Evolutionary conservation across 2,113 vertebrate genomes (phyloP).

Genomic region (human): DNA sequence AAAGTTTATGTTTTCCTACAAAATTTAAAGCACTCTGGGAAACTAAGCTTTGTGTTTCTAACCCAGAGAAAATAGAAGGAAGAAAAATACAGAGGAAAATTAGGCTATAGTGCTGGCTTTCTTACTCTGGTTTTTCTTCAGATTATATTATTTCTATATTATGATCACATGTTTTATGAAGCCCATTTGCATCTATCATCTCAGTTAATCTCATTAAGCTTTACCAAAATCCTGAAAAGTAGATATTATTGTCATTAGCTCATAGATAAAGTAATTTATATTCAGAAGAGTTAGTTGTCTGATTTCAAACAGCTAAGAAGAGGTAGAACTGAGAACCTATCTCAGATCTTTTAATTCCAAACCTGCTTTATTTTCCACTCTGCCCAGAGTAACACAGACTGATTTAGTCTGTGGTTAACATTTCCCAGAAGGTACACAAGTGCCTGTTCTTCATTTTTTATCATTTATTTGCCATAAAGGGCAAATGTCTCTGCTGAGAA

Average conservation of each 20-base stretch:
- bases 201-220: not conserved
- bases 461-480: slow-evolving; percentile 5
- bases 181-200: not conserved
- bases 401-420: not conserved
- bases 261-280: not conserved
- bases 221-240: not conserved
- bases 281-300: not conserved
- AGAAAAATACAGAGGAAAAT: not conserved
- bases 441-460: not conserved
- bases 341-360: not conserved
- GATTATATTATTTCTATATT: slow-evolving; percentile 10
- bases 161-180: not conserved
- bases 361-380: not conserved
- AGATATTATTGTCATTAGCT: not conserved
- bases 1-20: slow-evolving; percentile 28
- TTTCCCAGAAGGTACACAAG: not conserved
- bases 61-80: not conserved
- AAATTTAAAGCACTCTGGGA: slow-evolving; percentile 8
- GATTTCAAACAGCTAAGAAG: not conserved
- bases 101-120: not conserved
- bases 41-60: not conserved
- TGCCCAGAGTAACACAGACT: not conserved
- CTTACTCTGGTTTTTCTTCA: not conserved
- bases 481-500: not conserved
- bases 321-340: not conserved